phyloP scores from a whole-genome alignment of 2,797 vertebrate genomes.

The Pipistrellus pygmaeus region DNA sequence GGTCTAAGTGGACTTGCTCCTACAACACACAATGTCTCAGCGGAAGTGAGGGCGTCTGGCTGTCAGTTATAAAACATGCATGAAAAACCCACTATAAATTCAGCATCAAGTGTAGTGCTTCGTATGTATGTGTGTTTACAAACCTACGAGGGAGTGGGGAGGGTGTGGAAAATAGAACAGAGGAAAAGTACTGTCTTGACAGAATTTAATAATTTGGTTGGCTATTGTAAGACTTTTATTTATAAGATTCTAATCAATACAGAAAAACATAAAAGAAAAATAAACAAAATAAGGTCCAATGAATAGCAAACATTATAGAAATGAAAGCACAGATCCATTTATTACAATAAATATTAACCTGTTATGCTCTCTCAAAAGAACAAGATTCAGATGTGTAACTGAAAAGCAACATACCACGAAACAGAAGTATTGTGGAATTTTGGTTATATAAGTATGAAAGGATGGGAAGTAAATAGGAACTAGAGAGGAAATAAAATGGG shows the following conservation, averaged over 20 bases:
- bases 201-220: conserved; percentile 19
- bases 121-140: background rate
- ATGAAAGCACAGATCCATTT: background rate
- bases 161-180: background rate
- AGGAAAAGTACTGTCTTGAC: background rate
- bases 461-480: background rate
- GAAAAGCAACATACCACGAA: background rate
- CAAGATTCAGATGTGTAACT: background rate
- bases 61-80: background rate
- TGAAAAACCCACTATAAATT: background rate
- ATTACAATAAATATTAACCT: conserved; percentile 35
- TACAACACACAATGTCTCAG: background rate
- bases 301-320: background rate
- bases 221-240: background rate
- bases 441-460: background rate
- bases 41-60: background rate
- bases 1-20: background rate
- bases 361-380: background rate
- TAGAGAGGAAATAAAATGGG: conserved; percentile 36
- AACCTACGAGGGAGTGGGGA: background rate
- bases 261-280: conserved; percentile 33
- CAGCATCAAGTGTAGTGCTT: background rate
- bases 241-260: background rate
- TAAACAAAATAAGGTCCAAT: background rate
- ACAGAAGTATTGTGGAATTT: background rate